These are phyloP conservation scores for Zelostemma sp. DNA, from an alignment of 1,140 invertebrate genomes.

Conservation along the genomic window DNA sequence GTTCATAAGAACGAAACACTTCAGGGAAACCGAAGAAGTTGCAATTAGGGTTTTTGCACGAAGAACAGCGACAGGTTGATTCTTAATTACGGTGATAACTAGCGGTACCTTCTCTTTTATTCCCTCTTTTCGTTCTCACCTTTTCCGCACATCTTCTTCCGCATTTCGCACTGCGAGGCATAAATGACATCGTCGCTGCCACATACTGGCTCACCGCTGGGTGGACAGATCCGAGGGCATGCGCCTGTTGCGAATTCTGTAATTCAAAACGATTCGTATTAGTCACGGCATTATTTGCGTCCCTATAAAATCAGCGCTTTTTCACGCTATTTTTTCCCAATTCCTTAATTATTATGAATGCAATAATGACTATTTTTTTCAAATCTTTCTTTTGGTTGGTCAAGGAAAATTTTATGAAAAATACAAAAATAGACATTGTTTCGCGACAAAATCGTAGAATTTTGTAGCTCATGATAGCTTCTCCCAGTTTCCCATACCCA, in stretches of 20 bases:
- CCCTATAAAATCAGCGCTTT: too few species aligned
- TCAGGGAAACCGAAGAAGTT: constrained; percentile 29
- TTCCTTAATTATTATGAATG: too few species aligned
- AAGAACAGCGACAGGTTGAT: constrained; percentile 36
- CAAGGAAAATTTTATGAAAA: too few species aligned
- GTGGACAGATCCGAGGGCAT: constrained; percentile 84
- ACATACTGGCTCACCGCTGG: constrained; percentile 86
- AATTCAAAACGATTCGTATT: constrained; percentile 24
- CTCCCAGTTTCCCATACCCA: too few species aligned
- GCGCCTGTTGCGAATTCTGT: constrained; percentile 72
- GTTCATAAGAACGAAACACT: constrained; percentile 31
- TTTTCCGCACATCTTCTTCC: constrained; percentile 91
- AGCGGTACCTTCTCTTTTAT: constrained; percentile 27
- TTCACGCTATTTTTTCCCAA: too few species aligned
- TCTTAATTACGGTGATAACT: constrained; percentile 50
- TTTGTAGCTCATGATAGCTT: too few species aligned
- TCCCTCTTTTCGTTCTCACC: constrained; percentile 69
- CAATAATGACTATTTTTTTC: too few species aligned
- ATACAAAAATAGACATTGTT: too few species aligned
- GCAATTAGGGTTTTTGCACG: constrained; percentile 45
- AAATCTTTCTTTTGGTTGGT: too few species aligned
- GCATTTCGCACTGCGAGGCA: constrained; percentile 90
- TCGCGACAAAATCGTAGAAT: too few species aligned
- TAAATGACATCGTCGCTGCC: constrained; percentile 90
- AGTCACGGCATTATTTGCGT: too few species aligned